Evolutionary conservation across 2,888 invertebrate species (phyloP).

Genomic region (Ceraclea dissimilis): DNA sequence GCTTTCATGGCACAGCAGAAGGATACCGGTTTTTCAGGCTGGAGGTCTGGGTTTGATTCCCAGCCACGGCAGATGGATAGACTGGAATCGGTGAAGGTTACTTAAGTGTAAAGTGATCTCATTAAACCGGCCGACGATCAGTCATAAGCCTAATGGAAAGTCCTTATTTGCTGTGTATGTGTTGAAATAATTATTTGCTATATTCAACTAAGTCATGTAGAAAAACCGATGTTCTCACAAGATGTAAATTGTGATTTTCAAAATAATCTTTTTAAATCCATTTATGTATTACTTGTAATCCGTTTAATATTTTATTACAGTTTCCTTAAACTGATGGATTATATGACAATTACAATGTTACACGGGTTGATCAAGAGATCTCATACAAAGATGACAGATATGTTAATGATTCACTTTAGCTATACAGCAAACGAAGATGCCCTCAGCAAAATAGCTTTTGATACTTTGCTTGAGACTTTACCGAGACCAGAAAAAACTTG

Average conservation of each 20-base stretch:
- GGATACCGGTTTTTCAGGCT: too few species aligned
- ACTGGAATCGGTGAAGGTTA: too few species aligned
- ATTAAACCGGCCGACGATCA: too few species aligned
- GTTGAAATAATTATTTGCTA: too few species aligned
- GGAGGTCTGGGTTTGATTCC: too few species aligned
- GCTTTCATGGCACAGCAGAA: too few species aligned
- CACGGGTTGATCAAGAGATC: constrained; percentile 58
- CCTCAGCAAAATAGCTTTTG: constrained; percentile 36
- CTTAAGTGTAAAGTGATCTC: too few species aligned
- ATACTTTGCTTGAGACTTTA: constrained; percentile 42
- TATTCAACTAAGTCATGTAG: too few species aligned
- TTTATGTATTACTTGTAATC: background rate
- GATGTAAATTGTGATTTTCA: too few species aligned
- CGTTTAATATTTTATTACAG: constrained; percentile 34
- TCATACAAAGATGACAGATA: constrained; percentile 48
- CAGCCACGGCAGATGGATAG: too few species aligned
- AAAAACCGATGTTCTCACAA: too few species aligned
- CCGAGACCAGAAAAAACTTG: constrained; percentile 6
- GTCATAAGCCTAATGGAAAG: too few species aligned
- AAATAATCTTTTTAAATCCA: background rate
- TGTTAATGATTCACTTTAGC: constrained; percentile 45
- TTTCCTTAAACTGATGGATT: constrained; percentile 64
- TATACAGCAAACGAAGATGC: constrained; percentile 44
- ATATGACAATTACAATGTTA: constrained; percentile 61
- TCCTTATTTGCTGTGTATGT: background rate